Conservation (phyloP, 2,888 invertebrate genomes). For the Caenorhabditis afra region DNA sequence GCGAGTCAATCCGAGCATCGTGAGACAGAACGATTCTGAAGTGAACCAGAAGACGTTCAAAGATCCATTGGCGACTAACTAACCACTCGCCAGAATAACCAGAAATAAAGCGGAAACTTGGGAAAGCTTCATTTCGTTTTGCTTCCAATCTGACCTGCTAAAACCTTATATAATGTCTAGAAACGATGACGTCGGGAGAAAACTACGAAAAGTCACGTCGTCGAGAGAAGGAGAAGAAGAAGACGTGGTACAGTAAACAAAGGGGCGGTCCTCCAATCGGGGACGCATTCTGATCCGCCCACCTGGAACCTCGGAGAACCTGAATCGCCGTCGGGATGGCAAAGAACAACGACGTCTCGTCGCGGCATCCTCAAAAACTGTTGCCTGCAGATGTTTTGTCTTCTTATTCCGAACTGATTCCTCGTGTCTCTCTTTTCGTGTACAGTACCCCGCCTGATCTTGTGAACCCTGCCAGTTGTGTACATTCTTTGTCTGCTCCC, state of each 20-base stretch:
- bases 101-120: background rate
- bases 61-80: background rate
- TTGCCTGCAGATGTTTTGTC: background rate
- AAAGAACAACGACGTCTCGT: background rate
- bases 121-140: background rate
- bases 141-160: no score
- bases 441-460: background rate
- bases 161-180: no score
- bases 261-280: constrained; percentile 8
- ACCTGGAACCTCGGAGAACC: background rate
- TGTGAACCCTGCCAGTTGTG: background rate
- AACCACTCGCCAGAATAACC: background rate
- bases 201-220: constrained; percentile 13
- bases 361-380: background rate
- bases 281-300: background rate
- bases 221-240: background rate
- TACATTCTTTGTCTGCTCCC: background rate
- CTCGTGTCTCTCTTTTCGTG: no score
- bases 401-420: background rate
- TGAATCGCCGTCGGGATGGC: background rate
- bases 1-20: constrained; percentile 39
- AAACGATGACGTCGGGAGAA: no score
- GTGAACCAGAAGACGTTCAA: background rate
- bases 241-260: constrained; percentile 9
- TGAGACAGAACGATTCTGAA: constrained; percentile 24